Evolutionary conservation across 1,140 invertebrate species (phyloP), one percentile per base, ranked within the genome.

Genomic region (Pinna nobilis): DNA sequence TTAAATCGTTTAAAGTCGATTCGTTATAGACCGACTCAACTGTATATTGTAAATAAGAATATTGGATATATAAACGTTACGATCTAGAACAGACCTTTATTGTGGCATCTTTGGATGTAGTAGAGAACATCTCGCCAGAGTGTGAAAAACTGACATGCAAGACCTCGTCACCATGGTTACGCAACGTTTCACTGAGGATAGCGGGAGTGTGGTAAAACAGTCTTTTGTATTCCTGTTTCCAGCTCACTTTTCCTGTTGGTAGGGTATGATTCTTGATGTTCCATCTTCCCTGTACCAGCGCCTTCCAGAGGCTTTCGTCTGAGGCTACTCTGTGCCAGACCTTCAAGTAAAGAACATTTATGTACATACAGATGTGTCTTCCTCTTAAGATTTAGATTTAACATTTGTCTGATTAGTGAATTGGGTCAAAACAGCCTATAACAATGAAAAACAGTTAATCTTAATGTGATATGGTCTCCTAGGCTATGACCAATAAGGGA

Each of bases 71-170:
- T 9, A n/a, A n/a, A 44, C n/a, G 9, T n/a, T 11, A 44, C 39
- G n/a, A 11, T n/a, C n/a, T 11, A 30, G 3, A 11, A 37, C 30
- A 30, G 84, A 93, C 92, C 91, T 89, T 90, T 87, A 82, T 89
- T 84, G 88, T 92, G 91, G 92, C 92, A 92, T 83, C 95, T 89
- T 96, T 96, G 5, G 94, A 95, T 80, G 94, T 95, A 2, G 95
- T 95, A 25, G 94, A 93, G 90, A 96, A 96, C 91, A 95, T 93
- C 86, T 93, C 92, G 1, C 95, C 95, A 91, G 95, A 93, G 83
- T 96, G 94, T 0, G 95, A 93, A 89, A 96, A 96, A 82, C 94
- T 95, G 37, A 96, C 95, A 88, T 96, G 95, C 53, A 96, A 90
- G 49, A 96, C 95, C 63, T 84, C 81, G 74, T 84, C 83, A 35